Evolutionary conservation across 2,113 vertebrate species (phyloP).

Genomic region (Eira barbara): DNA sequence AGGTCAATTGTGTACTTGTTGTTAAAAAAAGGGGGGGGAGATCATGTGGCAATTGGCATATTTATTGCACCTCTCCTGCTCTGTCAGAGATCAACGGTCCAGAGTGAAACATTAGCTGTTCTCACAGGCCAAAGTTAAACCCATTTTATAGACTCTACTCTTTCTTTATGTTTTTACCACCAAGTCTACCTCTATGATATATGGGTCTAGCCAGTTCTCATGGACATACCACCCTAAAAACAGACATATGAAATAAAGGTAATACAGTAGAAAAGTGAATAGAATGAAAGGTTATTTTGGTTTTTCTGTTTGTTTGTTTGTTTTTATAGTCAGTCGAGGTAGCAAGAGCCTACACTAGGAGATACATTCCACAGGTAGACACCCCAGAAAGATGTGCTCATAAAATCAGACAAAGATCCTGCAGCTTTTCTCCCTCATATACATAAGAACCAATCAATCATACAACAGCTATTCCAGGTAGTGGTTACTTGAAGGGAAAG

Average conservation of each 20-base stretch:
- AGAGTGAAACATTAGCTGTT: constrained; percentile 8
- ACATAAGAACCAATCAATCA: background rate
- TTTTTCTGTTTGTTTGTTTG: background rate
- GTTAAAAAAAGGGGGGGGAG: background rate
- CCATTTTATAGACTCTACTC: background rate
- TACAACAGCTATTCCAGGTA: background rate
- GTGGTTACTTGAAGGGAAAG: background rate
- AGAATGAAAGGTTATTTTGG: background rate
- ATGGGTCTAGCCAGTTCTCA: constrained; percentile 4
- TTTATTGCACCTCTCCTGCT: background rate
- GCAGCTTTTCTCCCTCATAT: background rate
- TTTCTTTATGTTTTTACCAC: constrained; percentile 51
- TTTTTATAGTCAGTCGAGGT: background rate
- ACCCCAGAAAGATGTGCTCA: background rate
- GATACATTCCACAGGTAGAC: background rate
- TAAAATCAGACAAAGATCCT: constrained; percentile 7
- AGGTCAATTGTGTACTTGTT: background rate
- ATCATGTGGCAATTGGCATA: background rate
- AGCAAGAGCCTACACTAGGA: background rate
- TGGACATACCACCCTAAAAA: background rate
- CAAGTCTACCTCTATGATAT: background rate
- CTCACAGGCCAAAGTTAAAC: constrained; percentile 27
- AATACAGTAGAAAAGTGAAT: constrained; percentile 1
- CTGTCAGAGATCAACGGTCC: background rate
- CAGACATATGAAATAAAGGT: constrained; percentile 2